These are phyloP conservation scores for Machimus rusticus DNA, from an alignment of 2,888 invertebrate species.

Conservation along the genomic window DNA sequence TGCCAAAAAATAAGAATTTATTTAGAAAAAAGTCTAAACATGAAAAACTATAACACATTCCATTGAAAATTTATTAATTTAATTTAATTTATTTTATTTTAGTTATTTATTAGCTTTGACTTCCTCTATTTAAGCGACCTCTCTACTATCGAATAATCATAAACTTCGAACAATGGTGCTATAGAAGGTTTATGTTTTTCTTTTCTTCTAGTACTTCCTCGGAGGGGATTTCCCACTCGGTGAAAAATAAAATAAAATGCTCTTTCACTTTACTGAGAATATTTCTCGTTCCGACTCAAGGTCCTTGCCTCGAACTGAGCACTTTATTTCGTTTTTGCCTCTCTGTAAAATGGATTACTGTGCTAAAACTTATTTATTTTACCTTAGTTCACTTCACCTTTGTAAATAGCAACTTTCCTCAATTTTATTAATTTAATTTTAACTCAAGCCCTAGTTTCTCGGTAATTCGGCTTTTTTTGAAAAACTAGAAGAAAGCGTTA, in stretches of 20 bases:
- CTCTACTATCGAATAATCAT: slow-evolving; percentile 47
- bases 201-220: slow-evolving; percentile 41
- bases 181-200: slow-evolving; percentile 57
- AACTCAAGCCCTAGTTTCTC: not conserved
- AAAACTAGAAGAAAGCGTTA: not conserved
- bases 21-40: slow-evolving; percentile 44
- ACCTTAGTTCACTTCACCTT: slow-evolving; percentile 33
- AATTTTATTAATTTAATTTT: not conserved
- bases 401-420: slow-evolving; percentile 38
- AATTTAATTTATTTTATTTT: slow-evolving; percentile 32
- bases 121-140: slow-evolving; percentile 24
- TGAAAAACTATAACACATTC: slow-evolving; percentile 42
- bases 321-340: slow-evolving; percentile 20
- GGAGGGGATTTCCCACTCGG: slow-evolving; percentile 1
- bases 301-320: not conserved
- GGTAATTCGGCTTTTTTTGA: not conserved
- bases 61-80: slow-evolving; percentile 45
- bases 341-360: not conserved
- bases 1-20: slow-evolving; percentile 49
- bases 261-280: slow-evolving; percentile 43
- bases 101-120: slow-evolving; percentile 25
- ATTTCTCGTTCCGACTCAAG: slow-evolving; percentile 42
- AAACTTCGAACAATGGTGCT: slow-evolving; percentile 56
- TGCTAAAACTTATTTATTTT: slow-evolving; percentile 24
- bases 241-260: slow-evolving; percentile 34